Evolutionary conservation across 92 coral and sea anemone species (phyloP).

Genomic region (Ricordea florida): DNA sequence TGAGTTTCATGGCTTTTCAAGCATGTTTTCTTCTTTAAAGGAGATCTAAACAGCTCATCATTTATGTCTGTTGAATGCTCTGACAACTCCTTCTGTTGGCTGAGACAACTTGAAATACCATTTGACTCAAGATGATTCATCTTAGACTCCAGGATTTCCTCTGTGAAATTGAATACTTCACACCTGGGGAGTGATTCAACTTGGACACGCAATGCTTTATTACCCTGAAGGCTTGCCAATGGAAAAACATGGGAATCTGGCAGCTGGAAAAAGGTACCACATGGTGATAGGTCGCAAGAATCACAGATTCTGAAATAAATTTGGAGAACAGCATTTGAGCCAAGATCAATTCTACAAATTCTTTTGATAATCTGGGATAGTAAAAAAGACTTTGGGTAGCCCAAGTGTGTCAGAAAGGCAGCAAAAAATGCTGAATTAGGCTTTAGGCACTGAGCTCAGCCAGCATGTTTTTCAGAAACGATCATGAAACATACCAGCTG

Average conservation of each 20-base stretch:
- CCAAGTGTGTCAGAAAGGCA: too few species aligned
- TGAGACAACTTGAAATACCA: not conserved
- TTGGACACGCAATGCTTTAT: constrained; percentile 45
- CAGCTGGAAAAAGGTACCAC: constrained; percentile 37
- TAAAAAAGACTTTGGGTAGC: too few species aligned
- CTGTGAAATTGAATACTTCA: constrained; percentile 38
- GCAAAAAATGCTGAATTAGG: too few species aligned
- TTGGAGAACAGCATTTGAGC: not conserved
- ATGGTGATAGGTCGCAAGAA: not conserved
- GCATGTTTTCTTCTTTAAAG: constrained; percentile 68
- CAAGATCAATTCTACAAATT: too few species aligned
- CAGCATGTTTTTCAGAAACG: too few species aligned
- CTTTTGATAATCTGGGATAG: too few species aligned
- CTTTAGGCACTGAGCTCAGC: too few species aligned
- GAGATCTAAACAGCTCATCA: constrained; percentile 40
- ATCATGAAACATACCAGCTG: too few species aligned
- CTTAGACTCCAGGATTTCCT: constrained; percentile 19
- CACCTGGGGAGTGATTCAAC: constrained; percentile 78
- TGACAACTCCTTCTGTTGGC: not conserved
- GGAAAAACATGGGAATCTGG: constrained; percentile 76
- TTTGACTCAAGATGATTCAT: not conserved
- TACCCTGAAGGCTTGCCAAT: constrained; percentile 59
- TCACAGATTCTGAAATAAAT: constrained; percentile 9
- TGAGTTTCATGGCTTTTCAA: constrained; percentile 13
- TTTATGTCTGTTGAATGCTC: not conserved